A percentile compares a stretch with the other conserved stretches of the same genome.
These are phyloP conservation scores for Brachypteracias leptosomus DNA, from an alignment of 2,113 vertebrate genomes.

Conservation along the genomic window DNA sequence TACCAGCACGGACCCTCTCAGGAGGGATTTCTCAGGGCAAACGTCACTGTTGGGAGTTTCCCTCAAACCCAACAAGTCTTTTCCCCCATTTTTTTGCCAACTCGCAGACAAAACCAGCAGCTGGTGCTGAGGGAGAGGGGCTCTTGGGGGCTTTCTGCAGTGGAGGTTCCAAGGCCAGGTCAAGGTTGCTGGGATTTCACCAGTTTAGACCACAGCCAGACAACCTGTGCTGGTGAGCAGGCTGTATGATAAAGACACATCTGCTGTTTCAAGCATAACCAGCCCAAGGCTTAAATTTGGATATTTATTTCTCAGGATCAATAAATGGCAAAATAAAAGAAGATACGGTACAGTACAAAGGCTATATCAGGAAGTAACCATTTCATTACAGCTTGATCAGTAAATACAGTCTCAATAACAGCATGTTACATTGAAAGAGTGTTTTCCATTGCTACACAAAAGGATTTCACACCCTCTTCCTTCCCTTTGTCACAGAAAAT, in stretches of 20 bases:
- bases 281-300: background rate
- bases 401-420: slow-evolving; percentile 44
- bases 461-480: background rate
- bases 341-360: slow-evolving; percentile 58
- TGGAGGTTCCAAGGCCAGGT: background rate
- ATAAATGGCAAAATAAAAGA: slow-evolving; percentile 52
- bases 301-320: slow-evolving; percentile 63
- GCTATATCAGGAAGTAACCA: slow-evolving; percentile 25
- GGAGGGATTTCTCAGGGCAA: background rate
- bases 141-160: background rate
- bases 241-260: background rate
- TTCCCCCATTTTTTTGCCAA: accelerated
- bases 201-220: background rate
- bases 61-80: background rate
- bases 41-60: background rate
- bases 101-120: background rate
- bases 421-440: background rate
- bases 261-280: background rate
- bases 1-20: background rate
- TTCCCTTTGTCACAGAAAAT: slow-evolving; percentile 30
- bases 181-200: background rate
- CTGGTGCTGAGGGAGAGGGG: background rate
- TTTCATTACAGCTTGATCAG: slow-evolving; percentile 35
- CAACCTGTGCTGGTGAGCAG: background rate
- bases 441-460: slow-evolving; percentile 4